Evolutionary conservation across 2,797 vertebrate species (phyloP), one percentile per base, ranked within the genome.

Genomic region (Ciconia nigra): DNA sequence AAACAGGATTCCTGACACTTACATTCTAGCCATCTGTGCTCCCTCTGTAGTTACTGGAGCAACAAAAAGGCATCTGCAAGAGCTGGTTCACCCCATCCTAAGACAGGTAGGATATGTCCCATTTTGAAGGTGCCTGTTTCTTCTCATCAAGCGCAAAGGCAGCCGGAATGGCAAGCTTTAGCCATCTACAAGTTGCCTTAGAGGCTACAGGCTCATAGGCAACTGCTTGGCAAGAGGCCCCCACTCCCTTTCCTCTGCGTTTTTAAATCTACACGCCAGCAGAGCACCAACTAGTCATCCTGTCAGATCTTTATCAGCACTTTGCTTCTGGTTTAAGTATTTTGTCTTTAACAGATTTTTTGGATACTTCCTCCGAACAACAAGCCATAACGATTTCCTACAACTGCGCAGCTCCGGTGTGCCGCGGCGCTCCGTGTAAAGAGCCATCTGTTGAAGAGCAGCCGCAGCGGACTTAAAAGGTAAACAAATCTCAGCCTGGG

Each of bases 401-500:
- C 67, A 59, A 42, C 35, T 2, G 0, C 9, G 16, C 70, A 58
- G 70, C 77, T 71, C 73, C 1, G 1, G 78, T 2, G 2, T 37
- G 66, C 66, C 1, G 2, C 5, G 4, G 42, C 2, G 2, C 52
- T 31, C 57, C 0, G 11, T 49, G 58, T 76, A 28, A 76, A 71
- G 78, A 93, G 89, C 72, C 62, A 70, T 58, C 82, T 94, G 82
- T 7, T 41, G 72, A 83, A 58, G 13, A 84, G 78, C 93, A 91
- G 85, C 73, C 19, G 0, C 78, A 87, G 93, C 0, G 0, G 49
- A 85, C 84, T 87, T 88, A 69, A 88, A 89, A 97, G 83, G 85
- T 71, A 97, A 96, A 96, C 95, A 97, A 90, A 95, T 87, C 80
- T 79, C 83, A 87, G 83, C 47, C 11, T 1, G 0, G 67, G 67